Conservation (phyloP, 2,797 vertebrate genomes). For the Cyclopterus lumpus region DNA sequence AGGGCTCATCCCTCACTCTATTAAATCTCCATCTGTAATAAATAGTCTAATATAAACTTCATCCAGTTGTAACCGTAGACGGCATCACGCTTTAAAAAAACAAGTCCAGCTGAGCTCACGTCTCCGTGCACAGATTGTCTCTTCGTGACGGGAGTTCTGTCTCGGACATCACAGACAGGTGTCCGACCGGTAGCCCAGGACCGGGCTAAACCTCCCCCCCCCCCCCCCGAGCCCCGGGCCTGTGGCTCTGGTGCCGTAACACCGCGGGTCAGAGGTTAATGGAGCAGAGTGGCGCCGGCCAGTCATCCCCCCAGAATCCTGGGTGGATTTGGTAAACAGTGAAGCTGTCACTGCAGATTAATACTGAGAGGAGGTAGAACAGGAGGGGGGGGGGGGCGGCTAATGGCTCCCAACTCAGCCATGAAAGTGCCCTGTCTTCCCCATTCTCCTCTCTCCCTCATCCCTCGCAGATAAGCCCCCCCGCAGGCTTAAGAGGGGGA, state of each 20-base stretch:
- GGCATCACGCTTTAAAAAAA: no score
- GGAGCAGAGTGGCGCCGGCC: slow-evolving; percentile 82
- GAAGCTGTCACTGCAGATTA: slow-evolving; percentile 88
- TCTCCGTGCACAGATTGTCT: slow-evolving; percentile 53
- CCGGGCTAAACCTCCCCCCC: no score
- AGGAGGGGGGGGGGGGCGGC: slow-evolving; percentile 54
- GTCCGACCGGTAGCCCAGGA: slow-evolving; percentile 70
- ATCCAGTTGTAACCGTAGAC: not conserved
- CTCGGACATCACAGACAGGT: slow-evolving; percentile 77
- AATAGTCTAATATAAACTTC: not conserved
- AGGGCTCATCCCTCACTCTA: not conserved
- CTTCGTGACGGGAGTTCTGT: slow-evolving; percentile 47
- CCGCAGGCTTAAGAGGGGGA: slow-evolving; percentile 33
- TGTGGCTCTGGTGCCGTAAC: slow-evolving; percentile 74
- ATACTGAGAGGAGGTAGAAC: slow-evolving; percentile 79
- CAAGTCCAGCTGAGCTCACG: slow-evolving; percentile 40
- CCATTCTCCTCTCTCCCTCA: slow-evolving; percentile 77
- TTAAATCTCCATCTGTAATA: not conserved
- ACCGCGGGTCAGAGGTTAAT: slow-evolving; percentile 85
- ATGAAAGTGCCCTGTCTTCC: slow-evolving; percentile 80
- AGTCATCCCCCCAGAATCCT: slow-evolving; percentile 82
- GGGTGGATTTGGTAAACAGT: slow-evolving; percentile 88
- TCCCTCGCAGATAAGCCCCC: slow-evolving; percentile 65
- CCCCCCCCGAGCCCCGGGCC: slow-evolving; percentile 72
- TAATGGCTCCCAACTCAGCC: slow-evolving; percentile 82